These are phyloP conservation scores for Sthenelais limicola DNA, from an alignment of 2,888 invertebrate genomes.

Conservation along the genomic window DNA sequence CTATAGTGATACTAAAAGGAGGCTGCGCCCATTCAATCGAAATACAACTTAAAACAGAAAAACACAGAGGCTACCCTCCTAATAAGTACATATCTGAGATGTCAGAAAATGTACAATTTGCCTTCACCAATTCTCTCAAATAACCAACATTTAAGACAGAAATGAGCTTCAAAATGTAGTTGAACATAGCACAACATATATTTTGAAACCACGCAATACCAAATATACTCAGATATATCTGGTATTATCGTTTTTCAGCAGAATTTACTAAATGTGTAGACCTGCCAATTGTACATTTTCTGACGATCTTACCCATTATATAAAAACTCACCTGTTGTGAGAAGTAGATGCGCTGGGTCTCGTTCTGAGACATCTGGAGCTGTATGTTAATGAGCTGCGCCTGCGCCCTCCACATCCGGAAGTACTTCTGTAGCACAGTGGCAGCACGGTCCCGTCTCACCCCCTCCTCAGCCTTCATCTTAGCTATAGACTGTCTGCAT, in stretches of 20 bases:
- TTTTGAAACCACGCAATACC: not conserved
- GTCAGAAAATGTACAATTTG: too few species aligned
- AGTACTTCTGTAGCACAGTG: constrained; percentile 81
- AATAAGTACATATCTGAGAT: not conserved
- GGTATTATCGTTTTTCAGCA: too few species aligned
- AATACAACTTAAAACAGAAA: too few species aligned
- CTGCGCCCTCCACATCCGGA: constrained; percentile 81
- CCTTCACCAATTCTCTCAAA: too few species aligned
- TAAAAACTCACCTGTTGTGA: constrained; percentile 83
- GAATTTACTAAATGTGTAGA: too few species aligned
- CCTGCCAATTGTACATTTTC: too few species aligned
- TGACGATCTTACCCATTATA: too few species aligned
- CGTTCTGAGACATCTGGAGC: constrained; percentile 83
- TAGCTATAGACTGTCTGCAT: constrained; percentile 21
- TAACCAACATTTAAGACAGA: too few species aligned
- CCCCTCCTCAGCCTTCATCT: constrained; percentile 19
- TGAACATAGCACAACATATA: not conserved
- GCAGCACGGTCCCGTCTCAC: constrained; percentile 56
- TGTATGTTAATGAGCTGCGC: constrained; percentile 50
- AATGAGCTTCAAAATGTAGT: too few species aligned
- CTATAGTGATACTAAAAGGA: too few species aligned
- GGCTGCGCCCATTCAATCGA: too few species aligned
- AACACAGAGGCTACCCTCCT: too few species aligned
- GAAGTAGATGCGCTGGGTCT: constrained; percentile 88
- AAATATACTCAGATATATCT: not conserved